Conservation (phyloP, 2,797 vertebrate species). For the Acipenser ruthenus region DNA sequence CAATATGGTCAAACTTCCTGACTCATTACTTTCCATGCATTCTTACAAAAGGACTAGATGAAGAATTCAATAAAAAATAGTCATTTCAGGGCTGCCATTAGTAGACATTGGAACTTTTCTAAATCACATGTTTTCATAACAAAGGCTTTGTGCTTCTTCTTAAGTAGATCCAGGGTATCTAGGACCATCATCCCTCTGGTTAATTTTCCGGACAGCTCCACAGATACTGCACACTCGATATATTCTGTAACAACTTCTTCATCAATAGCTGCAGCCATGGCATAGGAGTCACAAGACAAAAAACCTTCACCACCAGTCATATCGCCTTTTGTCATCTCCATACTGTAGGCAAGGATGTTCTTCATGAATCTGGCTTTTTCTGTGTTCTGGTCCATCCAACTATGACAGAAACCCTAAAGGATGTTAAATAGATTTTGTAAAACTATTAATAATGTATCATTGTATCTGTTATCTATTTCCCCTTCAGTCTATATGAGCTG, state of each 20-base stretch:
- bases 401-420: constrained; percentile 57
- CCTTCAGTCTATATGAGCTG: no score
- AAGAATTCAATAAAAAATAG: no score
- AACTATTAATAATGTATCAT: no score
- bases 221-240: constrained; percentile 42
- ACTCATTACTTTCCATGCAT: no score
- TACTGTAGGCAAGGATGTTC: constrained; percentile 50
- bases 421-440: neutral
- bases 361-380: constrained; percentile 67
- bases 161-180: constrained; percentile 44
- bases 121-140: constrained; percentile 62
- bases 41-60: no score
- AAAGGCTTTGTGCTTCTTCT: constrained; percentile 45
- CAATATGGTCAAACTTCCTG: no score
- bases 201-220: constrained; percentile 55
- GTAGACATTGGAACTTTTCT: constrained; percentile 53
- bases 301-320: constrained; percentile 45
- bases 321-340: constrained; percentile 35
- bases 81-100: constrained; percentile 62
- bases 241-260: constrained; percentile 41
- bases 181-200: constrained; percentile 68
- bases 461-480: no score
- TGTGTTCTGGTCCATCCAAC: constrained; percentile 59
- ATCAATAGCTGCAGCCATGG: constrained; percentile 62
- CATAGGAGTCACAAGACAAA: constrained; percentile 67